A percentile compares a stretch with the other conserved stretches of the same genome.
Evolutionary conservation across 2,888 invertebrate species (phyloP).

Genomic region (Dorcus parallelipipedus): DNA sequence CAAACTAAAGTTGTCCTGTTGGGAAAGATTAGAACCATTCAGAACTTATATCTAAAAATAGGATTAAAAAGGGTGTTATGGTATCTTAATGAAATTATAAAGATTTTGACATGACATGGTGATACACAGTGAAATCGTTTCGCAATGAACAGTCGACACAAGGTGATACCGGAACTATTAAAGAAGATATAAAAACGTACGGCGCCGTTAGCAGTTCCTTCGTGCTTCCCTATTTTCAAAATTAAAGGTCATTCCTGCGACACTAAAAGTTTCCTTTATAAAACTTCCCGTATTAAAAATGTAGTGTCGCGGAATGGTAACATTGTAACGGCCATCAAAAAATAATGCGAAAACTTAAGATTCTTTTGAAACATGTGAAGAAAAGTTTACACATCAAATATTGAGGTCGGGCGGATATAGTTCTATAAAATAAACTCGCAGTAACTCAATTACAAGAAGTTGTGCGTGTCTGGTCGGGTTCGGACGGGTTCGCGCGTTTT

Average conservation of each 20-base stretch:
- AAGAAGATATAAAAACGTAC: too few relatives aligned
- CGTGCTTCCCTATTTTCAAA: background rate
- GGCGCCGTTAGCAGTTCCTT: too few relatives aligned
- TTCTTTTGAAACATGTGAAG: background rate
- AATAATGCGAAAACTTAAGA: constrained; percentile 1
- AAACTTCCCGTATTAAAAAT: constrained; percentile 8
- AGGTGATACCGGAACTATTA: too few relatives aligned
- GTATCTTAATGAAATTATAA: too few relatives aligned
- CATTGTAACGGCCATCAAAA: constrained; percentile 6
- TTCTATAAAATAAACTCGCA: constrained; percentile 2
- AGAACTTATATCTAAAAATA: too few relatives aligned
- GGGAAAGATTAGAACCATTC: too few relatives aligned
- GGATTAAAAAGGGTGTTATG: too few relatives aligned
- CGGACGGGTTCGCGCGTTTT: background rate
- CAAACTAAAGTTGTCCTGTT: too few relatives aligned
- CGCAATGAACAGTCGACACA: too few relatives aligned
- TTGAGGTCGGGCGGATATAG: constrained; percentile 2
- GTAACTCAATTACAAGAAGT: constrained; percentile 1
- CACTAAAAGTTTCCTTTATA: background rate
- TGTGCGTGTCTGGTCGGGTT: background rate
- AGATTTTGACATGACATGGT: too few relatives aligned
- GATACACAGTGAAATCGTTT: too few relatives aligned
- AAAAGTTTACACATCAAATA: constrained; percentile 13
- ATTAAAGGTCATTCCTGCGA: constrained; percentile 1
- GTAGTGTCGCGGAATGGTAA: constrained; percentile 6